Evolutionary conservation across 2,113 vertebrate genomes (phyloP).

Genomic region (Dromiciops gliroides): DNA sequence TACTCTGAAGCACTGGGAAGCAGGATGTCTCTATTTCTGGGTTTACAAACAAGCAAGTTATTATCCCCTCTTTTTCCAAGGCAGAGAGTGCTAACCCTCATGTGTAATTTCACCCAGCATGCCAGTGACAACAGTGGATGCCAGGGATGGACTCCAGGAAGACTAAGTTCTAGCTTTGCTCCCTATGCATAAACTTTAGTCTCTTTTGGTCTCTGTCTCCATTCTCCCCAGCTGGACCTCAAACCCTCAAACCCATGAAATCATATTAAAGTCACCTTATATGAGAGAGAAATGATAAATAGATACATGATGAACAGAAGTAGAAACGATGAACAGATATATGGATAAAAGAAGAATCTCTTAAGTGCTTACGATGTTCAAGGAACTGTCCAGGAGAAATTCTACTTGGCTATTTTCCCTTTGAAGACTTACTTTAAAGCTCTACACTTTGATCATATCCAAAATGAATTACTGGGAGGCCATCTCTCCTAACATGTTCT

Average conservation of each 20-base stretch:
- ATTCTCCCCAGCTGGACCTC: not conserved
- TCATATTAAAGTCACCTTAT: not conserved
- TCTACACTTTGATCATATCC: not conserved
- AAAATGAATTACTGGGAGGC: not conserved
- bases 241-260: not conserved
- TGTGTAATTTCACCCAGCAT: constrained; percentile 31
- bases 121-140: not conserved
- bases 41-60: not conserved
- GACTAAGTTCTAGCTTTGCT: not conserved
- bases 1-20: not conserved
- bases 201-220: not conserved
- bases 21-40: constrained; percentile 32
- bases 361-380: not conserved
- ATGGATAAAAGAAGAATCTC: not conserved
- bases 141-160: not conserved
- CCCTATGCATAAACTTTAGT: not conserved
- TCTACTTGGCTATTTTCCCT: not conserved
- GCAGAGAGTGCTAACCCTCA: not conserved
- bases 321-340: too few species aligned
- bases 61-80: constrained; percentile 42
- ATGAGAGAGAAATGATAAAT: not conserved
- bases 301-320: not conserved
- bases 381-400: not conserved
- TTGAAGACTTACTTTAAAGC: not conserved
- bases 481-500: not conserved